phyloP scores from a whole-genome alignment of 1,140 invertebrate species.

The Aradophagus sp. region DNA sequence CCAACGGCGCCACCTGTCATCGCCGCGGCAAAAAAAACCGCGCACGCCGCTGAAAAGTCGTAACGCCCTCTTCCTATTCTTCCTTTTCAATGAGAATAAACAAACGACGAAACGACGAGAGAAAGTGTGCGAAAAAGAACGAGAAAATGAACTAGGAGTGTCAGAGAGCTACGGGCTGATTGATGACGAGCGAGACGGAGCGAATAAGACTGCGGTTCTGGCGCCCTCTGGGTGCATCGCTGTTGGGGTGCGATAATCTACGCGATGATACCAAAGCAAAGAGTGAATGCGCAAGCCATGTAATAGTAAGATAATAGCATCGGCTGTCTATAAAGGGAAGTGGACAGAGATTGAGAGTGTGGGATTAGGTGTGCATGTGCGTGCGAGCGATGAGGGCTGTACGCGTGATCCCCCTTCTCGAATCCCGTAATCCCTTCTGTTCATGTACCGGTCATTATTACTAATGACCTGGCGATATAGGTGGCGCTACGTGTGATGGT shows the following conservation, averaged over 20 bases:
- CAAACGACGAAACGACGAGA: background rate
- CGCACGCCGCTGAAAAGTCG: constrained; percentile 50
- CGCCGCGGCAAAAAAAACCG: constrained; percentile 41
- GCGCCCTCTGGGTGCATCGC: no score
- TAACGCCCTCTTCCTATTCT: constrained; percentile 43
- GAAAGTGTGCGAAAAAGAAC: no score
- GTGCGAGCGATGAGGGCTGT: background rate
- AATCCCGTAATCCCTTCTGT: constrained; percentile 11
- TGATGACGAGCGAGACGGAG: no score
- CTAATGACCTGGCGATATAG: constrained; percentile 6
- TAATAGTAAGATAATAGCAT: no score
- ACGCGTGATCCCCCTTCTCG: background rate
- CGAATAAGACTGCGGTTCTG: no score
- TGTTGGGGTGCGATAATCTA: no score
- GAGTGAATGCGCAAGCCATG: background rate
- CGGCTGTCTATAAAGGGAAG: no score
- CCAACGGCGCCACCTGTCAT: constrained; percentile 41
- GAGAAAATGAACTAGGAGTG: no score
- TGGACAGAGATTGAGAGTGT: constrained; percentile 2
- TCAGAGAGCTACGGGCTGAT: no score
- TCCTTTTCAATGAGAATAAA: constrained; percentile 19
- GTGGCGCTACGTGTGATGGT: constrained; percentile 46
- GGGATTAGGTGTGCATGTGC: background rate
- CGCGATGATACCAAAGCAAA: background rate
- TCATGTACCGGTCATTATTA: constrained; percentile 14